Base-by-base conservation (phyloP, 1,140 invertebrate species). In the Aethina tumida region DNA sequence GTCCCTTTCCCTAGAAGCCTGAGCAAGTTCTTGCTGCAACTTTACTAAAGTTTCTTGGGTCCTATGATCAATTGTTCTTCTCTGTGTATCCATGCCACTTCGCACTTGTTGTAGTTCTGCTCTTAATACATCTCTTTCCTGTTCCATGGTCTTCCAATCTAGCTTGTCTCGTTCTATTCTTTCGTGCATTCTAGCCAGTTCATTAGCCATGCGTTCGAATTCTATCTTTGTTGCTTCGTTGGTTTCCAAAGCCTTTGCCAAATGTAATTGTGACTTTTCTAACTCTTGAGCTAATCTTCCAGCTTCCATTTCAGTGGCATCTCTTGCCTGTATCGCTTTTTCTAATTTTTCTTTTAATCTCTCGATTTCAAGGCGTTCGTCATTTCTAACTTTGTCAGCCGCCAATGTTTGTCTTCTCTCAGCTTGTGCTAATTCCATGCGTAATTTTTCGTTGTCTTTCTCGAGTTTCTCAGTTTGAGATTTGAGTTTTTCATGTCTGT, bases 231-330 rank as follows among this genome's bases (percentile, higher is more conserved):
- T 78, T 4, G 75, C 71, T 51, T 88, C 84, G 51, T 80, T 75
- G 2, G 76, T 78, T 56, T 88, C 84, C 52, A 86, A 77, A 51
- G 84, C 81, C 58, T 88, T 88, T 10, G 73, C 71, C 30, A 89
- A 66, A 59, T 85, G 77, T 62, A 83, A 71, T 55, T 86, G 83
- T 18, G 81, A 77, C 62, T 87, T 87, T 61, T 90, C 88, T 17
- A 92, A 65, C 61, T 92, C 88, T 53, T 90, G 84, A 6, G 81
- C 83, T 28, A 92, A 64, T 32, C 84, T 73, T 47, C 82, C 83
- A 27, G 84, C 78, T 62, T 92, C 87, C 52, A 85, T 67, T 66
- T 90, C 85, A 7, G 84, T 84, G 27, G 83, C 77, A 58, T 85
- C 82, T 47, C 81, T 69, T 3, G 79, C 78, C 45, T 78, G 74